A percentile compares a stretch with the other conserved stretches of the same genome.
These are phyloP conservation scores for Myrmecophaga tridactyla DNA, from an alignment of 2,113 vertebrate genomes.

Conservation along the genomic window DNA sequence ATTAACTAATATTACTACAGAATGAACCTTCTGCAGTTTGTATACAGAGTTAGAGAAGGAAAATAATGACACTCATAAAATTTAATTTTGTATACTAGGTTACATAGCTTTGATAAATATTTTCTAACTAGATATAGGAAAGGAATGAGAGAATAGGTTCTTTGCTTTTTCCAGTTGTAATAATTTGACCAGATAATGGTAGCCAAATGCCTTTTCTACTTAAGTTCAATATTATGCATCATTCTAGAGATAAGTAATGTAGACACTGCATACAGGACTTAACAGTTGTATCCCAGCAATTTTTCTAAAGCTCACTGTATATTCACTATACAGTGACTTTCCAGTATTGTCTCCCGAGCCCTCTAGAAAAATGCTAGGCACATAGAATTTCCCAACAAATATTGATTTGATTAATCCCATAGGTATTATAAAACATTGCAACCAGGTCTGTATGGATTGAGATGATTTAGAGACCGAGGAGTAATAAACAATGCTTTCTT, in stretches of 20 bases:
- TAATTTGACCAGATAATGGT: slow-evolving; percentile 25
- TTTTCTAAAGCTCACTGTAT: neutral
- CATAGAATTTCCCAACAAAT: neutral
- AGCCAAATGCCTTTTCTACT: neutral
- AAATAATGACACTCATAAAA: neutral
- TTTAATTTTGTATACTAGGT: neutral
- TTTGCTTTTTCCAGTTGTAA: slow-evolving; percentile 2
- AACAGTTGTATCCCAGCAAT: neutral
- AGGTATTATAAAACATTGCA: neutral
- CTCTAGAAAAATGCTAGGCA: neutral
- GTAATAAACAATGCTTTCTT: neutral
- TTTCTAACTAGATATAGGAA: neutral
- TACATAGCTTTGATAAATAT: neutral
- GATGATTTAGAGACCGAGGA: neutral
- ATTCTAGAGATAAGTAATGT: neutral
- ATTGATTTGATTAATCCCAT: neutral
- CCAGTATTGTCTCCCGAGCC: neutral
- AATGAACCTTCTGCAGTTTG: neutral
- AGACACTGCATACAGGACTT: neutral
- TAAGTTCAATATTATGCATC: slow-evolving; percentile 23
- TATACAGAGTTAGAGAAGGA: neutral
- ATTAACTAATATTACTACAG: slow-evolving; percentile 18
- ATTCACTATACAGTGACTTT: neutral
- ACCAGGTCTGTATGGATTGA: neutral
- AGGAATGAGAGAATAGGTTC: slow-evolving; percentile 2